Evolutionary conservation across 2,113 vertebrate species (phyloP).

Genomic region (Lophotis ruficrista): DNA sequence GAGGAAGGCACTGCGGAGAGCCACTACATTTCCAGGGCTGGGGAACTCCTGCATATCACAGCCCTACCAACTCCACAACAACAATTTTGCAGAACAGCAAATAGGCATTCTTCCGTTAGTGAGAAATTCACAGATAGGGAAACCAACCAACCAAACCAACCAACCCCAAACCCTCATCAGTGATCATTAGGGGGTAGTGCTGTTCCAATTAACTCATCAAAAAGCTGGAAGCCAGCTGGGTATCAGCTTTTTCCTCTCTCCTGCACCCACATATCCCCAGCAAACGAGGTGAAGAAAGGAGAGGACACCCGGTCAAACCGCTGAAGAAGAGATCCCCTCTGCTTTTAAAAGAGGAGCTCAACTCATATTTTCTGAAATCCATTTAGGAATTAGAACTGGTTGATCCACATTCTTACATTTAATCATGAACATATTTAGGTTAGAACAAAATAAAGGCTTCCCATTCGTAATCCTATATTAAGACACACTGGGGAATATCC

Average conservation of each 20-base stretch:
- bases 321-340: not conserved
- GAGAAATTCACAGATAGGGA: not conserved
- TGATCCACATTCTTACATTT: not conserved
- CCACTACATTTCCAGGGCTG: accelerated
- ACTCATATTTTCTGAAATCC: not conserved
- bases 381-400: not conserved
- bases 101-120: not conserved
- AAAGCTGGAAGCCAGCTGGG: not conserved
- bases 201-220: not conserved
- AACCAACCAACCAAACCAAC: not conserved
- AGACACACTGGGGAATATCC: not conserved
- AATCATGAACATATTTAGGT: conserved; percentile 25
- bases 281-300: not conserved
- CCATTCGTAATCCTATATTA: not conserved
- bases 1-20: not conserved
- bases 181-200: not conserved
- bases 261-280: not conserved
- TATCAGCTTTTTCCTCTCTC: not conserved
- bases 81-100: not conserved
- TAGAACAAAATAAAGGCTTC: not conserved
- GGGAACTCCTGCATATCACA: not conserved
- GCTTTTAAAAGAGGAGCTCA: not conserved
- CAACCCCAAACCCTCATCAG: not conserved
- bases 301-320: not conserved
- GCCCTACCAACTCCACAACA: not conserved